phyloP scores from a whole-genome alignment of 2,113 vertebrate genomes.

The Tympanuchus pallidicinctus region DNA sequence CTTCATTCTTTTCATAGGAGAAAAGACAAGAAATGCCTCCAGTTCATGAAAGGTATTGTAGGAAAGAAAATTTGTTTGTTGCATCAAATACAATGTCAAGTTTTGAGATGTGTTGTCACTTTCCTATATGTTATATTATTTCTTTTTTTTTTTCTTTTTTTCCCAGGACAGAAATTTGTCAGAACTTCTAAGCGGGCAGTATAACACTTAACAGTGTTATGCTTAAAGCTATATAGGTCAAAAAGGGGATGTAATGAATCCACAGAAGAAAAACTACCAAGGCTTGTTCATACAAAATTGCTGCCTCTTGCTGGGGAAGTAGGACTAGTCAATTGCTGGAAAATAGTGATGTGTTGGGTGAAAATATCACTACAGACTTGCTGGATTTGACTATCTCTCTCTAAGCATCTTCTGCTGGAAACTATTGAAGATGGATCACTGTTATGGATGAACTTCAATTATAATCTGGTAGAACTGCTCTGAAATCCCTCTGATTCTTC shows the following conservation, averaged over 20 bases:
- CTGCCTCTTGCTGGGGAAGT: background rate
- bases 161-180: background rate
- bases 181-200: background rate
- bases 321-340: background rate
- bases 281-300: background rate
- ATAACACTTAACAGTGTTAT: background rate
- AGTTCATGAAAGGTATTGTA: background rate
- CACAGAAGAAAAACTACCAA: background rate
- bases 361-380: background rate
- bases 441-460: background rate
- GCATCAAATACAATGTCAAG: background rate
- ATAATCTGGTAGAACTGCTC: background rate
- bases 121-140: background rate
- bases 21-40: background rate
- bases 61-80: background rate
- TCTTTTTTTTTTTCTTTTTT: background rate
- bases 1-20: background rate
- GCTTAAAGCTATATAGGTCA: background rate
- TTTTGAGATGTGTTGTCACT: background rate
- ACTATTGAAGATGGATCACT: background rate
- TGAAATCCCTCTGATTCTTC: background rate
- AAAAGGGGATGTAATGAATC: background rate
- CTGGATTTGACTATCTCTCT: background rate
- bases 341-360: background rate
- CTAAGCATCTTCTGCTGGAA: background rate